Evolutionary conservation across 2,888 invertebrate species (phyloP), one percentile per base, ranked within the genome.

Genomic region (Cotesia congregata): DNA sequence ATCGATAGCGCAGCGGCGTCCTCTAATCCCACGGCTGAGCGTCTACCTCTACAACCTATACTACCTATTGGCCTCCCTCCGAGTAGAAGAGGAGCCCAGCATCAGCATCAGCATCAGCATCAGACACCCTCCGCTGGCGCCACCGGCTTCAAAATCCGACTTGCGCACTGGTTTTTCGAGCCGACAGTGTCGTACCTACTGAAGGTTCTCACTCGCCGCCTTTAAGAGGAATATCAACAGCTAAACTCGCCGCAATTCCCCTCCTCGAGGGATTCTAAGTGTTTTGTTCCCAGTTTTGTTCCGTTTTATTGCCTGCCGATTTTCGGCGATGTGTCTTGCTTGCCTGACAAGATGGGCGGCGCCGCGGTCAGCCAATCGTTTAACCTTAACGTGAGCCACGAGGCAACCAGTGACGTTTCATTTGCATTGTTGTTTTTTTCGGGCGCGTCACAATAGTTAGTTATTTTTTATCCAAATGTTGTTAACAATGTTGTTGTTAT

Each of bases 1-100:
- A 87, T 87, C 87, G 87, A 87, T 87, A 81, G 76, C 79, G 77
- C 80, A 79, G 79, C 78, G 80, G 79, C 81, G 80, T 76, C 78
- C 75, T 78, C 80, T 79, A 83, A 83, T 82, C 82, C 81, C 82
- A 77, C 71, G 81, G 81, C 80, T 80, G 80, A 77, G 75, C 70
- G 70, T 73, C 74, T 59, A 80, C 73, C 77, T 79, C 76, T 69
- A 76, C 72, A 76, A 4, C 50, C 50, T 50, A 6, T 41, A 41
- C 41, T 17, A 50, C 50, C 50, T 50, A 50, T 50, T 50, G 7
- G 64, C 62, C 40, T 68, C 68, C 75, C 50, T 50, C 50, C 12
- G 12, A 41, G 15, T 17, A 41, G 20, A 41, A 40, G 41, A 30
- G 3, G 30, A 30, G 3, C 30, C 30, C 30, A 30, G 30, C 30